Evolutionary conservation across 1,140 invertebrate genomes (phyloP), one percentile per base, ranked within the genome.

Genomic region (Phymastichus coffea): DNA sequence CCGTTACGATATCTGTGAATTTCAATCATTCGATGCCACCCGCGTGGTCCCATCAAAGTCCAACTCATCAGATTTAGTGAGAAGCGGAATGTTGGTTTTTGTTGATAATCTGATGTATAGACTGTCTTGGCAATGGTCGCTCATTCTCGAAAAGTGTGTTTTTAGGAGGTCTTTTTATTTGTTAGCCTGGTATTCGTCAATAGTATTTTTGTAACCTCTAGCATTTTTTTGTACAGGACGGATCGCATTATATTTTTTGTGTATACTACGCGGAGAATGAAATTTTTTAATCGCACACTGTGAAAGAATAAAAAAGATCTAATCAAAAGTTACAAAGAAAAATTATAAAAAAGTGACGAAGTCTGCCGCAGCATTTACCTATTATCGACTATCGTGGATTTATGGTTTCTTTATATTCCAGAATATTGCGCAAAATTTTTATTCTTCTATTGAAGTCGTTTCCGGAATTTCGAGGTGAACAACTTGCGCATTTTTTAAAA

Each of bases 1-100:
- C 94, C 2, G 89, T 97, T 48, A 93, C 91, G 17, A 95, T 95
- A 60, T 92, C 90, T 67, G 93, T 95, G 1, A 93, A 93, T 75
- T 94, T 94, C 54, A 79, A 75, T 52, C 76, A 79, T 9, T 63
- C 73, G 28, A 41, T 66, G 14, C 64, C 68, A 3, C 65, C 69
- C 0, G 38, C 65, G 7, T 80, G 77, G 77, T 66, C 73, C 3
- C 66, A 71, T 19, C 70, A 76, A 3, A 79, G 75, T 63, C 75
- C 78, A 0, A 63, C 55, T 10, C 71, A 75, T 54, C 71, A 76
- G 15, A 65, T 56, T 7, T 28, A 57, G 33, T 64, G 54, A n/a
- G n/a, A n/a, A n/a, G n/a, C n/a, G n/a, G n/a, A n/a, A n/a, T n/a
- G n/a, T n/a, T n/a, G n/a, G n/a, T n/a, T n/a, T n/a, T n/a, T n/a